Percentiles rank a stretch among this genome's conserved stretches.
Conservation (phyloP, 1,140 invertebrate species). For the Drosophila baimaii region DNA sequence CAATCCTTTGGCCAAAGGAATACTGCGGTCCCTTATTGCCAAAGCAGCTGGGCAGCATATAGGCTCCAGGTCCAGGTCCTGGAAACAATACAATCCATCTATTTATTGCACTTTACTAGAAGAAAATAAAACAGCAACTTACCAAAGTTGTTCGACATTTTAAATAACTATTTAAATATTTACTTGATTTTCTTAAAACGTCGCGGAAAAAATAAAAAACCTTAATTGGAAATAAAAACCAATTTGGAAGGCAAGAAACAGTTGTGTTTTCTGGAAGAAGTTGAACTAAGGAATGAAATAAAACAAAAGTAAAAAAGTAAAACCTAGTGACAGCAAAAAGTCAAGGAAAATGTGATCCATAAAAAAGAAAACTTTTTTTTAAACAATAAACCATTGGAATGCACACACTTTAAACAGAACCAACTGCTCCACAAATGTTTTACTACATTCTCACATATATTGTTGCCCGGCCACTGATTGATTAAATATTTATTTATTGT, state of each 20-base stretch:
- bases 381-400: background rate
- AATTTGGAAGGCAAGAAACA: conserved; percentile 7
- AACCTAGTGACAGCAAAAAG: background rate
- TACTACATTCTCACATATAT: conserved; percentile 1
- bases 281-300: background rate
- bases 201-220: background rate
- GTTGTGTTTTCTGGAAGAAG: background rate
- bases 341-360: conserved; percentile 4
- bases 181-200: background rate
- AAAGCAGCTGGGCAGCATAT: conserved; percentile 39
- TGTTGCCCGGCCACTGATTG: conserved; percentile 34
- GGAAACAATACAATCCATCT: background rate
- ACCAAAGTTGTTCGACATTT: conserved; percentile 28
- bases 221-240: background rate
- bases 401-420: background rate
- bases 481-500: conserved; percentile 67
- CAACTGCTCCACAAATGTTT: background rate
- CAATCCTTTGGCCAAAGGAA: conserved; percentile 29
- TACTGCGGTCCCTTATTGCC: conserved; percentile 22
- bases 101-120: background rate
- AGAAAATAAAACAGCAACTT: background rate
- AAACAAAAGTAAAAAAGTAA: background rate
- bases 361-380: too few species aligned
- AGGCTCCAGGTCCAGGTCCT: conserved; percentile 49
- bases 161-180: background rate